phyloP scores from a whole-genome alignment of 2,113 vertebrate species.

The Ancistrus triradiatus region DNA sequence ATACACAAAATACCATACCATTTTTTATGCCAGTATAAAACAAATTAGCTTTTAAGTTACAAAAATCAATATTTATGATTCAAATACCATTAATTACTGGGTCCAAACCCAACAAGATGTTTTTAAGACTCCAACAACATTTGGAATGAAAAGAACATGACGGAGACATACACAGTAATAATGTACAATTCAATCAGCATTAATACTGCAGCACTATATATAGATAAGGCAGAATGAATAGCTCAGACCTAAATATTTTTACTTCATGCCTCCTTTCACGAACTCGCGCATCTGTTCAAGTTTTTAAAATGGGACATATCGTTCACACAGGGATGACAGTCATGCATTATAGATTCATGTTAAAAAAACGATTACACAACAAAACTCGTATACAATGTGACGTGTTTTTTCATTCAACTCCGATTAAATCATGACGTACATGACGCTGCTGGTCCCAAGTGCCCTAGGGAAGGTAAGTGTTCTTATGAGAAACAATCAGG shows the following conservation, averaged over 20 bases:
- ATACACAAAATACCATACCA: constrained; percentile 21
- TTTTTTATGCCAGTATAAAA: constrained; percentile 19
- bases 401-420: too few species aligned
- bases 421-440: too few species aligned
- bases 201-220: constrained; percentile 35
- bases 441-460: too few species aligned
- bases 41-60: constrained; percentile 24
- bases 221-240: constrained; percentile 14
- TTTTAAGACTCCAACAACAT: constrained; percentile 10
- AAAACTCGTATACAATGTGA: too few species aligned
- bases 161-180: constrained; percentile 9
- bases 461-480: too few species aligned
- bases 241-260: background rate
- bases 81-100: background rate
- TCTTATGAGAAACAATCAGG: too few species aligned
- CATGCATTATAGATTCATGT: background rate
- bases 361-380: background rate
- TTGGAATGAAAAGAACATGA: constrained; percentile 9
- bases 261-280: background rate
- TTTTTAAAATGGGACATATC: background rate
- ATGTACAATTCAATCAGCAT: constrained; percentile 15
- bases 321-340: background rate
- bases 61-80: constrained; percentile 5
- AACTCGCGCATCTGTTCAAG: background rate
- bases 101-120: constrained; percentile 4